Base-by-base conservation (phyloP, 1,140 invertebrate species). In the Eupeodes corollae region DNA sequence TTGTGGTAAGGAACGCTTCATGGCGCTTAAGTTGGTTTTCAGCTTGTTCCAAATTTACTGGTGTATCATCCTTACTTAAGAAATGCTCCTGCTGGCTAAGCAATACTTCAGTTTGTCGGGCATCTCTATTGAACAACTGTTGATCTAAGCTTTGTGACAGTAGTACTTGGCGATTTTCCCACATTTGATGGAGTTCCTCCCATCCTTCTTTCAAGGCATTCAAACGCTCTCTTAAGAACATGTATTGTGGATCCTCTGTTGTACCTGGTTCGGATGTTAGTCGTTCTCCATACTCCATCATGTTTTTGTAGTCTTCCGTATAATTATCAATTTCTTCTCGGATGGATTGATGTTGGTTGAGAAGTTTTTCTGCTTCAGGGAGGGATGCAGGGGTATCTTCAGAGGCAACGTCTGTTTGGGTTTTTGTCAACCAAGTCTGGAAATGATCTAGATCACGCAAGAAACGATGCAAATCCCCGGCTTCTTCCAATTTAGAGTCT, bases 321-420 rank as follows among this genome's bases (percentile, higher is more conserved):
- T 99, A 99, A 61, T 96, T 97, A 67, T 98, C 93, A 57, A 99
- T 99, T 71, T 99, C 97, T 67, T 98, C 95, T 59, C 91, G 86
- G 53, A 99, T 95, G 50, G 90, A 91, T 72, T 96, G 91, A 73
- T 99, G 97, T 69, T 91, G 93, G 44, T 87, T 92, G 1, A 99
- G 74, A 3, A 99, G 73, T 68, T 94, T 91, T 70, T 99, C 96
- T 15, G 96, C 95, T 65, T 99, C 95, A 6, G 93, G 82, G 53
- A 99, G 73, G 51, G 87, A 94, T n/a, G 86, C 86, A 16, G 97
- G 96, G 49, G 89, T 93, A 65, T 99, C 97, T 73, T 99, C 95
- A 10, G 91, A 96, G 13, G 97, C 96, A 26, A 99, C 86, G 68
- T 97, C 90, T 2, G 86, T 93, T 71, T 99, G 95, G 0, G 95